Percentiles rank a stretch among this genome's conserved stretches.
Evolutionary conservation across 2,888 invertebrate genomes (phyloP).

Genomic region (Muscina levida): DNA sequence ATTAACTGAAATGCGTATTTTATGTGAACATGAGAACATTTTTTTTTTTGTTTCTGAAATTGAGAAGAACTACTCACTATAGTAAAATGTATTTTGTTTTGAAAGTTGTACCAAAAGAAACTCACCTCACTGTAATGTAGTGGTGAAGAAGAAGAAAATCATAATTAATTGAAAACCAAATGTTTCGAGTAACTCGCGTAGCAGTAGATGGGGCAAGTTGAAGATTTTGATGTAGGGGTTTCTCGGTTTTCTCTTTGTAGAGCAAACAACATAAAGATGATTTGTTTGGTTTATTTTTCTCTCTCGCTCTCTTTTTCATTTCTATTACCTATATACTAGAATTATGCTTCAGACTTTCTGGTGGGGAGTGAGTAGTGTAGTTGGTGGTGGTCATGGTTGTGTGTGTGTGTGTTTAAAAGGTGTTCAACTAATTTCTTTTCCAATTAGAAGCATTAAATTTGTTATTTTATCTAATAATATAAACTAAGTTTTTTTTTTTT

Average conservation of each 20-base stretch:
- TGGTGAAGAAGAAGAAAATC: slow-evolving; percentile 20
- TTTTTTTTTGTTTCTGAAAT: not conserved
- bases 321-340: slow-evolving; percentile 14
- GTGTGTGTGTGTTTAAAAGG: slow-evolving; percentile 1
- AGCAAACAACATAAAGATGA: too few species aligned
- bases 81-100: slow-evolving; percentile 23
- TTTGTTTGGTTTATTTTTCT: not conserved
- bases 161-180: slow-evolving; percentile 23
- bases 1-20: not conserved
- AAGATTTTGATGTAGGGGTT: too few species aligned
- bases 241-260: too few species aligned
- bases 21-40: not conserved
- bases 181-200: not conserved
- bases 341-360: slow-evolving; percentile 31
- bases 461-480: too few species aligned
- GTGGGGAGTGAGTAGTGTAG: not conserved
- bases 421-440: slow-evolving; percentile 3
- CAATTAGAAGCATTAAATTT: not conserved
- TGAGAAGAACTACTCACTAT: slow-evolving; percentile 16
- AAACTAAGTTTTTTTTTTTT: slow-evolving; percentile 18
- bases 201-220: too few species aligned
- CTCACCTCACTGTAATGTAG: slow-evolving; percentile 55
- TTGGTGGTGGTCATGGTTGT: not conserved
- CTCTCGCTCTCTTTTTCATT: not conserved
- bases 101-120: slow-evolving; percentile 33